phyloP scores from a whole-genome alignment of 2,797 vertebrate genomes.

The Coluber constrictor region DNA sequence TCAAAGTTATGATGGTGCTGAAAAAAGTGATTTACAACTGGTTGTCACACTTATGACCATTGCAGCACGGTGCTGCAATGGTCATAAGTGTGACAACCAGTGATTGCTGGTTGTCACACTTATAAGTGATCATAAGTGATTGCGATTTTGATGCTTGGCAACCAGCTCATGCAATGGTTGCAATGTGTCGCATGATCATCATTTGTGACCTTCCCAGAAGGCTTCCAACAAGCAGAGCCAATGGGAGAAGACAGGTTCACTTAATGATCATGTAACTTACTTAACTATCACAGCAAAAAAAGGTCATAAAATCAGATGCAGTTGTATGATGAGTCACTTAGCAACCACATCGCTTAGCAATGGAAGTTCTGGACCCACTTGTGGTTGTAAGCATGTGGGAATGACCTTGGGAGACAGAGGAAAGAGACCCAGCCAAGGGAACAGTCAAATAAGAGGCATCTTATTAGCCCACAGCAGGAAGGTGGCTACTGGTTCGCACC shows the following conservation, averaged over 20 bases:
- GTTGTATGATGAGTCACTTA: neutral
- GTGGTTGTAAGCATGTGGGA: neutral
- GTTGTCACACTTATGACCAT: neutral
- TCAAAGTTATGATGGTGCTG: neutral
- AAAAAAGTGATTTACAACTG: neutral
- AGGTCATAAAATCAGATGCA: neutral
- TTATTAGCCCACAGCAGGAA: neutral
- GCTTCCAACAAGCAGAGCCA: too few species aligned
- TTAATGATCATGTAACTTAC: neutral
- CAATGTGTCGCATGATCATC: neutral
- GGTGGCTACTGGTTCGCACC: neutral
- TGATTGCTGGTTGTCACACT: too few species aligned
- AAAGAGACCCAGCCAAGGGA: neutral
- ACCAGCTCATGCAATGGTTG: neutral
- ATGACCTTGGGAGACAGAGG: neutral
- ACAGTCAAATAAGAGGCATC: neutral
- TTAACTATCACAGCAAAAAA: neutral
- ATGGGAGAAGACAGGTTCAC: neutral
- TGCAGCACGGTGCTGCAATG: neutral
- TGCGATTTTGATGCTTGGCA: neutral
- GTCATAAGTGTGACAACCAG: too few species aligned
- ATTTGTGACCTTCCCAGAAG: too few species aligned
- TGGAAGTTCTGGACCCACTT: neutral
- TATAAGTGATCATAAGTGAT: neutral
- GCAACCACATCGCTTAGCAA: neutral